phyloP scores from a whole-genome alignment of 2,888 invertebrate species.

The Morpho deidamia region DNA sequence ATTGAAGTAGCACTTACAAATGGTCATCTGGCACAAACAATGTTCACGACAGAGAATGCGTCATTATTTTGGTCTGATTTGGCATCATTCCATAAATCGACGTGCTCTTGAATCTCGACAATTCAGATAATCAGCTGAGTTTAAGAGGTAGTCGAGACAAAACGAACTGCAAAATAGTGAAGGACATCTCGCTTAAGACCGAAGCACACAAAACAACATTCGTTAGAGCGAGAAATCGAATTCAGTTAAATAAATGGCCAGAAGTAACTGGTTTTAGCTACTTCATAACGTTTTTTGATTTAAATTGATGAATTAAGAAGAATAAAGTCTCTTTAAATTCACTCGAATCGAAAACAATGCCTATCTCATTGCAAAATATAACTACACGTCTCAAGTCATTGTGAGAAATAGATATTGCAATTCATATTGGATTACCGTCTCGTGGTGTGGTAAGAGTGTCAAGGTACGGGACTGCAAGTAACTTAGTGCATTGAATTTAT shows the following conservation, averaged over 20 bases:
- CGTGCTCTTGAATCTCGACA: constrained; percentile 8
- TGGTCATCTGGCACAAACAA: constrained; percentile 1
- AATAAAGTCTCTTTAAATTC: background rate
- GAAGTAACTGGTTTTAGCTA: constrained; percentile 18
- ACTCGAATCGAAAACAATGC: background rate
- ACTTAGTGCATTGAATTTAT: constrained; percentile 28
- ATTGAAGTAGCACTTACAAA: background rate
- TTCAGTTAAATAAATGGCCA: constrained; percentile 23
- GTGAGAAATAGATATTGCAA: constrained; percentile 52
- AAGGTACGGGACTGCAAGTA: constrained; percentile 40
- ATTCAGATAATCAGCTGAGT: constrained; percentile 17
- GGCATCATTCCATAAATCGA: constrained; percentile 16
- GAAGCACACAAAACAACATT: constrained; percentile 25
- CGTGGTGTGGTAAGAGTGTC: constrained; percentile 49
- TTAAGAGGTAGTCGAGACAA: constrained; percentile 3
- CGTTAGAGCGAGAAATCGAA: constrained; percentile 32
- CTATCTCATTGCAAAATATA: constrained; percentile 22
- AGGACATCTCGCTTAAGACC: constrained; percentile 18
- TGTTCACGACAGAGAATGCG: constrained; percentile 8
- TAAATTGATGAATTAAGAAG: constrained; percentile 5
- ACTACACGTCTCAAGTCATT: constrained; percentile 27
- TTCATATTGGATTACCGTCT: constrained; percentile 51
- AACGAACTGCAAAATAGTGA: constrained; percentile 16
- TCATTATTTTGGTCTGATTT: constrained; percentile 14
- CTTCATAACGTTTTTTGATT: constrained; percentile 3